Base-by-base conservation (phyloP, 92 coral and sea anemone genomes). In the Actinostola sp. region DNA sequence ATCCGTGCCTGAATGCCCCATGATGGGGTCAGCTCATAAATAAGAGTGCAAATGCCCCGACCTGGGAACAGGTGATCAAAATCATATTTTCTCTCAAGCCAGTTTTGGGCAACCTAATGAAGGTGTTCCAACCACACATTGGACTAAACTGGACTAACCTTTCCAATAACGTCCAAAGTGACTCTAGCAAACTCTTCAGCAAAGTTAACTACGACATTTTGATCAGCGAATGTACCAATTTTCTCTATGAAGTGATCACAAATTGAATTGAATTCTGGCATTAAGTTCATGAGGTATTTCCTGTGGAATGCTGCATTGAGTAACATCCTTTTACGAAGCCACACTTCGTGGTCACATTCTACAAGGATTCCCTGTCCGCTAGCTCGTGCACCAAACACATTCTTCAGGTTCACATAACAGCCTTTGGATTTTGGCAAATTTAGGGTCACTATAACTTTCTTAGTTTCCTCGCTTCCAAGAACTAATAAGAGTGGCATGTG, bases 261-360 rank as follows among this genome's bases (percentile, higher is more conserved):
- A 29, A 81, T 73, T 1, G 80, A 36, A 55, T 92, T 92, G 26
- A 92, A 92, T 12, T 88, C 73, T 27, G 80, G 81, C 88, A 89
- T 89, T 42, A 92, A 63, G 12, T 89, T 84, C 78, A 74, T 75
- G 32, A 92, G 69, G 32, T 84, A 86, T 49, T 73, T 89, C 32
- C 92, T 70, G 72, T 92, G 95, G 73, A 92, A 92, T 10, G 97
- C 97, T 36, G 95, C 95, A 71, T 92, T 92, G 54, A 92, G 56
- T 66, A 80, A 59, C 51, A 52, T 75, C 35, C 95, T 70, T 64
- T 90, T 89, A 20, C 75, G 84, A 10, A 74, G 88, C 97, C 97
- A 92, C 11, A 63, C 24, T 6, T 64, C 69, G 38, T 82, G 76
- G 43, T 89, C 83, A 10, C 78, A 17, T 35, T 90, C 92, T 29